A percentile compares a stretch with the other conserved stretches of the same genome.
phyloP scores from a whole-genome alignment of 2,888 invertebrate genomes.

The Bruchidius siliquastri region DNA sequence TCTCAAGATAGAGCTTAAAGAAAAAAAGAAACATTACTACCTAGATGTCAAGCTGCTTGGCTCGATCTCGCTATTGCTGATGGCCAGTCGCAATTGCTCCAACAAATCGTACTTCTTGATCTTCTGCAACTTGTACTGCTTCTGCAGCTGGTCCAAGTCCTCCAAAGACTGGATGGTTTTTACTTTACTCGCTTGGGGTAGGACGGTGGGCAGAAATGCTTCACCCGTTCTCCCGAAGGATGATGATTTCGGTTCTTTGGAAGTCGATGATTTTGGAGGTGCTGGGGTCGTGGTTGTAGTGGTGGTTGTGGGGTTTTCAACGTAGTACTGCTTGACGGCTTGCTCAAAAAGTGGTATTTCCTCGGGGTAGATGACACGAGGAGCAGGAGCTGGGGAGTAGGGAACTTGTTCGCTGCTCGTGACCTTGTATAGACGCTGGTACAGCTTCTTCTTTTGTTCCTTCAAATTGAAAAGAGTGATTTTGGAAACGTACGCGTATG shows the following conservation, averaged over 20 bases:
- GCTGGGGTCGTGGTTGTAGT: slow-evolving; percentile 61
- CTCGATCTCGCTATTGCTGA: slow-evolving; percentile 62
- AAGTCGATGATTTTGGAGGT: slow-evolving; percentile 32
- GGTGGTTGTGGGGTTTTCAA: slow-evolving; percentile 64
- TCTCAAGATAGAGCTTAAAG: too few relatives aligned
- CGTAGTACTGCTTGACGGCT: slow-evolving; percentile 63
- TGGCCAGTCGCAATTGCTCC: slow-evolving; percentile 68
- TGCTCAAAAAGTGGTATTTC: slow-evolving; percentile 61
- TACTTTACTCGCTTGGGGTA: slow-evolving; percentile 53
- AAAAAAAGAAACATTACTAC: slow-evolving; percentile 42
- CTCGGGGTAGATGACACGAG: slow-evolving; percentile 57
- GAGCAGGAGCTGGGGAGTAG: slow-evolving; percentile 37
- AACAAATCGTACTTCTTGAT: slow-evolving; percentile 67
- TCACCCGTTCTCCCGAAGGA: not conserved
- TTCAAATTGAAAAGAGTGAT: not conserved
- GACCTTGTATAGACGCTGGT: slow-evolving; percentile 40
- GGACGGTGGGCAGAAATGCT: slow-evolving; percentile 45
- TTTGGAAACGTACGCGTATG: too few relatives aligned
- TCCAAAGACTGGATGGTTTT: slow-evolving; percentile 42
- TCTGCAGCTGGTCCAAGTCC: slow-evolving; percentile 42
- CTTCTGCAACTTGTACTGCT: slow-evolving; percentile 49
- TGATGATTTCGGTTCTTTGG: not conserved
- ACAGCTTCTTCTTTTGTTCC: slow-evolving; percentile 55
- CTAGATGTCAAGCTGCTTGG: slow-evolving; percentile 68
- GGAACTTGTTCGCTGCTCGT: slow-evolving; percentile 36